Percentiles rank a stretch among this genome's conserved stretches.
Evolutionary conservation across 1,140 invertebrate genomes (phyloP).

Genomic region (Stenopsyche tienmushanensis): DNA sequence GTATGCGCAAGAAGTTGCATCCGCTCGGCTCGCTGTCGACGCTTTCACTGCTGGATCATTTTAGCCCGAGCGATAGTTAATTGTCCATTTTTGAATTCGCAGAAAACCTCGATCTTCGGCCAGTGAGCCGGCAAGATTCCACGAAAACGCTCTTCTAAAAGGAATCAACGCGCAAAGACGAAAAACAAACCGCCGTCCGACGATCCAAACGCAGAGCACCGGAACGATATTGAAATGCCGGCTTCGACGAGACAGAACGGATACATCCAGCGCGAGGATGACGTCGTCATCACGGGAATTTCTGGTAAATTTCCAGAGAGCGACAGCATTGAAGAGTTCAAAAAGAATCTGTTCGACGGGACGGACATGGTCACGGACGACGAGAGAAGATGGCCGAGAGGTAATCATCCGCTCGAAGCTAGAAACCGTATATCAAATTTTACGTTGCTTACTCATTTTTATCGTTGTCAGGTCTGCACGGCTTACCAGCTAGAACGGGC

Average conservation of each 20-base stretch:
- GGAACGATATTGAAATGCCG: conserved; percentile 19
- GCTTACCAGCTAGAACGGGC: conserved; percentile 80
- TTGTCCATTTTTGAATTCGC: too few species aligned
- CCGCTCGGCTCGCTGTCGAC: too few species aligned
- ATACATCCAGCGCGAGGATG: conserved; percentile 43
- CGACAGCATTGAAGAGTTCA: conserved; percentile 81
- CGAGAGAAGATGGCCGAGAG: conserved; percentile 73
- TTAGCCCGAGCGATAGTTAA: too few species aligned
- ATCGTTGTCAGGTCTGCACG: conserved; percentile 62
- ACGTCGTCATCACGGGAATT: conserved; percentile 82
- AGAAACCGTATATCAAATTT: neutral
- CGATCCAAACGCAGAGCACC: neutral
- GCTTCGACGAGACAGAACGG: conserved; percentile 26
- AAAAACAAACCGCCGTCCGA: conserved; percentile 20
- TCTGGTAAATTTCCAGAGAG: conserved; percentile 85
- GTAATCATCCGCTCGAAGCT: conserved; percentile 7
- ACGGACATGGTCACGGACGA: conserved; percentile 85
- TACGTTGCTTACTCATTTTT: neutral
- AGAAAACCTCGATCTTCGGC: conserved; percentile 39
- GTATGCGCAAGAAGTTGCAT: too few species aligned
- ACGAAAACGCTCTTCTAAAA: conserved; percentile 34
- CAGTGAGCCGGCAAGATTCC: conserved; percentile 34
- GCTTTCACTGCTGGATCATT: too few species aligned
- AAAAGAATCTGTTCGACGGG: conserved; percentile 76
- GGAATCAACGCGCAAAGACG: conserved; percentile 22